Conservation (phyloP, 2,888 invertebrate genomes). For the Heteromurus nitidus region DNA sequence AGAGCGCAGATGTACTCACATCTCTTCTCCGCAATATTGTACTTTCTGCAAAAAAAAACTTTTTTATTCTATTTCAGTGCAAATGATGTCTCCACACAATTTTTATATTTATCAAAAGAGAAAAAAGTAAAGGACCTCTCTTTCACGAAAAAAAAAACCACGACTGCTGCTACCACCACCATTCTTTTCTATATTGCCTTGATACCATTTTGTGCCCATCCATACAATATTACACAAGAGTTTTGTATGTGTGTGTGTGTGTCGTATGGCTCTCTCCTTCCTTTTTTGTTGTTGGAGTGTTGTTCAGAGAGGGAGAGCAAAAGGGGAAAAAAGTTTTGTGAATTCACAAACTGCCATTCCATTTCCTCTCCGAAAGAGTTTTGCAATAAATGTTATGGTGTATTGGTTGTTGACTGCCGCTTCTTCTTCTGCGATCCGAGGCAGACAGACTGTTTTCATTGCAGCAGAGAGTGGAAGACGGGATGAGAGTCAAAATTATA, state of each 20-base stretch:
- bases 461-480: no score
- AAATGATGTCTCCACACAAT: slow-evolving; percentile 27
- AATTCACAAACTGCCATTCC: slow-evolving; percentile 49
- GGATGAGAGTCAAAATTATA: no score
- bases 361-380: slow-evolving; percentile 48
- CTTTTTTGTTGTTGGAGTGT: slow-evolving; percentile 26
- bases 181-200: background rate
- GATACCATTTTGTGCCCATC: no score
- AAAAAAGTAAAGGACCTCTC: slow-evolving; percentile 2
- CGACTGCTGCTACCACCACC: no score
- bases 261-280: no score
- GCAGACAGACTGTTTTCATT: no score
- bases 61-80: slow-evolving; percentile 18
- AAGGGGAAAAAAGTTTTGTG: slow-evolving; percentile 25
- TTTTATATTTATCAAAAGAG: slow-evolving; percentile 13
- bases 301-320: slow-evolving; percentile 6
- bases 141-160: no score
- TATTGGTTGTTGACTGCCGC: slow-evolving; percentile 60
- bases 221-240: no score
- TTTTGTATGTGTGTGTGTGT: no score
- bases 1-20: background rate
- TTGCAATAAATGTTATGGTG: slow-evolving; percentile 60
- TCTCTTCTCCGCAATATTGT: background rate
- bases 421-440: slow-evolving; percentile 10
- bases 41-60: no score